Conservation (phyloP, 2,888 invertebrate species). For the Lamproptera curius region DNA sequence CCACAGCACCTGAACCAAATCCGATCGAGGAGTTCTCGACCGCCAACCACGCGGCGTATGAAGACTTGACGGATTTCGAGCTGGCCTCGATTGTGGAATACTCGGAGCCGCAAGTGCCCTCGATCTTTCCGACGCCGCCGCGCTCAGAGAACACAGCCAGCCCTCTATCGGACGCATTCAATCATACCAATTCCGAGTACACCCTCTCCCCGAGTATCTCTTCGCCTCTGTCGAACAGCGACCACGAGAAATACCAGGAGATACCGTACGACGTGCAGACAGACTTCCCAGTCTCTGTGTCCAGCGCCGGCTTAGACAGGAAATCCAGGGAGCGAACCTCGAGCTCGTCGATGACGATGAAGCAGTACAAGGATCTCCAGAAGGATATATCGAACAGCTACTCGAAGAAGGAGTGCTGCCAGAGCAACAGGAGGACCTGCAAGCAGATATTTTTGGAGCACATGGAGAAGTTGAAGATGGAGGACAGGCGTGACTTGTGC, state of each 20-base stretch:
- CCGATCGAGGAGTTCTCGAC: constrained; percentile 35
- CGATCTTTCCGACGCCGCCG: constrained; percentile 51
- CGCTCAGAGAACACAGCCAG: constrained; percentile 51
- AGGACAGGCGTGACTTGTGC: constrained; percentile 45
- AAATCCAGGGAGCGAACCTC: constrained; percentile 17
- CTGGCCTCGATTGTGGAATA: constrained; percentile 23
- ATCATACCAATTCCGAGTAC: constrained; percentile 14
- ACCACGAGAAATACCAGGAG: constrained; percentile 57
- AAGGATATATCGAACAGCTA: constrained; percentile 50
- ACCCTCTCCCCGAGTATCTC: constrained; percentile 44
- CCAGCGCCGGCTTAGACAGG: constrained; percentile 22
- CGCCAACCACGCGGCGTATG: constrained; percentile 29
- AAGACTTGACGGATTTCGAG: constrained; percentile 29
- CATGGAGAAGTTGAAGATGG: constrained; percentile 38
- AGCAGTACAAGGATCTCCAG: constrained; percentile 61
- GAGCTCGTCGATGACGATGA: constrained; percentile 28
- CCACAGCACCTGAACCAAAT: constrained; percentile 24
- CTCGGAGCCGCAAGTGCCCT: constrained; percentile 21
- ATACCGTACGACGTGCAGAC: constrained; percentile 33
- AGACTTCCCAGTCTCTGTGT: constrained; percentile 31
- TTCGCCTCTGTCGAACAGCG: constrained; percentile 46
- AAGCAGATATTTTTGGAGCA: constrained; percentile 51
- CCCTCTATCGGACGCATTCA: constrained; percentile 50
- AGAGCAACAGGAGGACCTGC: constrained; percentile 38
- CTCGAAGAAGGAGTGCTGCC: constrained; percentile 57